Evolutionary conservation across 2,113 vertebrate species (phyloP), one percentile per base, ranked within the genome.

Genomic region (Rhinichthys klamathensis): DNA sequence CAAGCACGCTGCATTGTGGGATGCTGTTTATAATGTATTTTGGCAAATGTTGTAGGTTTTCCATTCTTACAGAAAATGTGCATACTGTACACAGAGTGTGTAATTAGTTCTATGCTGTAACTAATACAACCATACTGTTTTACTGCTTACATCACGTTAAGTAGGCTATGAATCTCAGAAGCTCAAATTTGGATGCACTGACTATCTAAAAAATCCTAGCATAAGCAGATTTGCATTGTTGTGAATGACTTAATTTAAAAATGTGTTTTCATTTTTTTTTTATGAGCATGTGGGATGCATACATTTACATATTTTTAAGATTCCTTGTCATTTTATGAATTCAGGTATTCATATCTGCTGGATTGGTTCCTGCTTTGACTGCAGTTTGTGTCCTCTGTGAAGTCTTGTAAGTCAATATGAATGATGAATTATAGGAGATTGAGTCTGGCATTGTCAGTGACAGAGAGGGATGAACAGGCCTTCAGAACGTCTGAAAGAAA

Each of bases 361-460:
- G 46, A 72, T 35, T 69, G 11, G 27, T 46, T 27, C 41, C 38
- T 46, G 44, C 44, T 54, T 82, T 51, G 61, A 25, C 61, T 30
- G 81, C 81, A 72, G 30, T 72, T 83, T 49, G 67, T 56, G 73
- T 89, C 82, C 72, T 82, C 77, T 72, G 80, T 84, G 85, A 84
- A 80, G 30, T 46, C 35, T 51, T 75, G 74, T 63, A 49, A 60
- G 82, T 84, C 77, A 65, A 18, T 65, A 58, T 82, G 82, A 89
- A 77, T 84, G 85, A 89, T 87, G 82, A 70, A 85, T 87, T 88
- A 79, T 23, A 44, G 46, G 46, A 82, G 82, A 86, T 83, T 35
- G 82, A 78, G 76, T 73, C 67, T 61, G 32, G 75, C 86, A 86
- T 73, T 78, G 82, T 84, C 85, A 72, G 67, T 87, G 83, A 85